Evolutionary conservation across 2,888 invertebrate species (phyloP), one percentile per base, ranked within the genome.

Genomic region (Ochropleura leucogaster): DNA sequence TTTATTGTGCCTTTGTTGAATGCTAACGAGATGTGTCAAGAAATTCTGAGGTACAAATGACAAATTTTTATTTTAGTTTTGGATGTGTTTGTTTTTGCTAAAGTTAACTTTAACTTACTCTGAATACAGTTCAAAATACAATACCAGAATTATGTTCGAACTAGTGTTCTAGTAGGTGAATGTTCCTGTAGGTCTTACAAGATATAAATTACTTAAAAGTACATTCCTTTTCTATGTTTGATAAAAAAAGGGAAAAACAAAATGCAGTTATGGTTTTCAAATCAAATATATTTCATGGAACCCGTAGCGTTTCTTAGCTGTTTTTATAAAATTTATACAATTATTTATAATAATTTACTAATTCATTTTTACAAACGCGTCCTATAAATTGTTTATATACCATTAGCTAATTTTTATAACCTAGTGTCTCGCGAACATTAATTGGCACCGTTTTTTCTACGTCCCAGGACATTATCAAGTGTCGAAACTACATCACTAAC

Each of bases 221-320:
- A 55, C 12, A 20, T 30, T 57, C 9, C 0, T 51, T 46, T 8
- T 42, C 30, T 44, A 6, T 57, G n/a, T 18, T n/a, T 30, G 14
- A 3, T 30, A 14, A 68, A 53, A 71, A 18, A 57, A 68, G 67
- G 77, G 5, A 65, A 6, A 89, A 87, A 85, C 80, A 90, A 93
- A 93, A 92, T 86, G 76, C 91, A 80, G 70, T 53, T 68, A 70
- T 88, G 89, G 91, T 93, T 95, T 95, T 95, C 89, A 92, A 94
- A 94, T 95, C 94, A 94, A 93, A 94, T 96, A 96, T 96, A 96
- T 95, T 96, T 96, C 94, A 93, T 94, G 92, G 95, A 96, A 96
- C 96, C 96, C 96, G 96, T 96, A 96, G 96, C 96, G 96, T 96
- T 96, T 96, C 95, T 95, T 95, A 95, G 95, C 94, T 94, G 95